A percentile compares a stretch with the other conserved stretches of the same genome.
These are phyloP conservation scores for Ceyx cyanopectus DNA, from an alignment of 2,113 vertebrate species.

Conservation along the genomic window DNA sequence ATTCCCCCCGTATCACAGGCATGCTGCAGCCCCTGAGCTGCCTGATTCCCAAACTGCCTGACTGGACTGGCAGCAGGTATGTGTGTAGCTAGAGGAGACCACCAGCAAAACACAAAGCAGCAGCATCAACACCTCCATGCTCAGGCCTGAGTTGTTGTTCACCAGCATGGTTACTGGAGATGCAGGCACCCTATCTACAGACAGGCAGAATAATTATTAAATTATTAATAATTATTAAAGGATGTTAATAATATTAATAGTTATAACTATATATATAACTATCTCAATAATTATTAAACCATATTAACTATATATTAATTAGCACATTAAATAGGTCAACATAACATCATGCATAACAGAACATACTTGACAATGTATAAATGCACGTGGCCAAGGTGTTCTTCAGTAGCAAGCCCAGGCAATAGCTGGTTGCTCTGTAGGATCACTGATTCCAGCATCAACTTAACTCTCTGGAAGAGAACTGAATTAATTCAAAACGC, in stretches of 20 bases:
- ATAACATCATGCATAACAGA: fast-evolving
- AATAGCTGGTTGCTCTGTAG: fast-evolving
- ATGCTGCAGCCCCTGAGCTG: fast-evolving
- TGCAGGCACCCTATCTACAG: neutral
- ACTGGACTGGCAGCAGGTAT: no score
- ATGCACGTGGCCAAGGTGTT: fast-evolving
- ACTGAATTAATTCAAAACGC: neutral
- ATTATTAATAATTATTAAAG: neutral
- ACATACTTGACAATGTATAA: fast-evolving
- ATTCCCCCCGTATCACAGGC: fast-evolving
- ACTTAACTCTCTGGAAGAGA: neutral
- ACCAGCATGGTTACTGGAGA: neutral
- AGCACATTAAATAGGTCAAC: neutral
- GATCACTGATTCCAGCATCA: fast-evolving
- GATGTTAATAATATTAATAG: no score
- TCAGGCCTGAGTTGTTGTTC: fast-evolving
- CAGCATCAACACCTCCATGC: neutral
- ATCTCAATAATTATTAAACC: neutral
- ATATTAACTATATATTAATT: neutral
- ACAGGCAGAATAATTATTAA: fast-evolving
- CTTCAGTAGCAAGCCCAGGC: neutral
- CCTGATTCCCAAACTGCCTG: no score
- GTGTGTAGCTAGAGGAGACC: fast-evolving
- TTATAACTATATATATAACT: no score
- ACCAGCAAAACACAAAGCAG: neutral